A percentile compares a stretch with the other conserved stretches of the same genome.
These are phyloP conservation scores for Zaprionus lineosus DNA, from an alignment of 2,888 invertebrate genomes.

Conservation along the genomic window DNA sequence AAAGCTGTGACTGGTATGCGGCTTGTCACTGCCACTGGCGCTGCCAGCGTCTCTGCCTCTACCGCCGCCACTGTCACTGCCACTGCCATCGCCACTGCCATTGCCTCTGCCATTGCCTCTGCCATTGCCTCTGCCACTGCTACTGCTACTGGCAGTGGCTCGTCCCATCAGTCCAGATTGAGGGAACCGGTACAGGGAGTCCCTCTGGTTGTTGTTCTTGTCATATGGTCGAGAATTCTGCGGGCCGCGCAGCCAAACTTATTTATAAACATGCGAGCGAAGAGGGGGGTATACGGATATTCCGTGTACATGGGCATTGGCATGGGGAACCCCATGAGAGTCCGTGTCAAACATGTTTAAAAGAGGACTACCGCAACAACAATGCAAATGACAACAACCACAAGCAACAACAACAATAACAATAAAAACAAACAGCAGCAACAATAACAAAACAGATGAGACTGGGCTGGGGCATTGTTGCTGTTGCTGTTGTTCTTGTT, in stretches of 20 bases:
- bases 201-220: constrained; percentile 30
- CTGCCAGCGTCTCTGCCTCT: too few species aligned
- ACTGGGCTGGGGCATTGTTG: constrained; percentile 40
- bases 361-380: constrained; percentile 71
- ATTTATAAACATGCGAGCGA: constrained; percentile 55
- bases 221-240: constrained; percentile 48
- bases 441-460: constrained; percentile 56
- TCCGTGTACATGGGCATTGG: neutral
- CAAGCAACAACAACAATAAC: constrained; percentile 38
- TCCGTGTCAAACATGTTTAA: constrained; percentile 71
- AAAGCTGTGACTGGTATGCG: constrained; percentile 47
- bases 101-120: constrained; percentile 72
- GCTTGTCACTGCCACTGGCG: constrained; percentile 74
- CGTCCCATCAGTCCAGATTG: constrained; percentile 31
- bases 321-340: constrained; percentile 63
- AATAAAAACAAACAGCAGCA: constrained; percentile 50
- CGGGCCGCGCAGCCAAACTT: constrained; percentile 59
- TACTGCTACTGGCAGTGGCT: constrained; percentile 51
- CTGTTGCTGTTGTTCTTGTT: constrained; percentile 22
- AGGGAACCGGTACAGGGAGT: neutral
- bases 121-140: constrained; percentile 67
- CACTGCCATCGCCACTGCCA: too few species aligned
- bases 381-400: constrained; percentile 50
- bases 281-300: constrained; percentile 4
- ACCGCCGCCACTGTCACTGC: too few species aligned